Conservation (phyloP, 2,113 vertebrate species). For the Vireo altiloquus region DNA sequence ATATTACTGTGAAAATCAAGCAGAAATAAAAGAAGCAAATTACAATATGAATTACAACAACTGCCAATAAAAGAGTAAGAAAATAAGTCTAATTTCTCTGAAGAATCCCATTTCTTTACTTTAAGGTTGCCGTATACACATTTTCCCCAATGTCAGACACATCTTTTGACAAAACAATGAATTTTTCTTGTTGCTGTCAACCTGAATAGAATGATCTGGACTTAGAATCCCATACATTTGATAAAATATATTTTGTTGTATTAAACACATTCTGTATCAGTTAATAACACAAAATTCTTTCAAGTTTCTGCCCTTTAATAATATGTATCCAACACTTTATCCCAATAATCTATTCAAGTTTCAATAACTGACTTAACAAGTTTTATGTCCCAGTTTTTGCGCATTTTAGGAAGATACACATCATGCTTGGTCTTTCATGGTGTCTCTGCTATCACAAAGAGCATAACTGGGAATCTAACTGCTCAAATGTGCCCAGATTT, state of each 20-base stretch:
- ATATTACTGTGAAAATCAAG: not conserved
- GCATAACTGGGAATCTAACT: not conserved
- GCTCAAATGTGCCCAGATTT: not conserved
- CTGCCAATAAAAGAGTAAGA: not conserved
- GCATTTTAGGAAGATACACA: not conserved
- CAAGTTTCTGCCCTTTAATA: not conserved
- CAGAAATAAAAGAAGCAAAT: not conserved
- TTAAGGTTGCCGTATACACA: not conserved
- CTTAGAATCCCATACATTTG: not conserved
- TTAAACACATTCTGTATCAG: not conserved
- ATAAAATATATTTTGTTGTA: not conserved
- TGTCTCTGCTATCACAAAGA: not conserved
- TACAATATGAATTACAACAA: not conserved
- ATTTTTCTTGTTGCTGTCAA: not conserved
- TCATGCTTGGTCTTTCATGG: not conserved
- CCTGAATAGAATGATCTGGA: not conserved
- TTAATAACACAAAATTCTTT: not conserved
- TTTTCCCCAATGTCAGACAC: not conserved
- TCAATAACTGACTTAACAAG: not conserved
- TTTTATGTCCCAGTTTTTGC: not conserved
- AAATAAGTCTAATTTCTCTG: not conserved
- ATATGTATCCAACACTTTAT: not conserved
- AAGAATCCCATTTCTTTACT: not conserved
- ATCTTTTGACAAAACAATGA: not conserved
- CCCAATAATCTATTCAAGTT: not conserved